Evolutionary conservation across 2,888 invertebrate species (phyloP), one percentile per base, ranked within the genome.

Genomic region (Chloroclysta siterata): DNA sequence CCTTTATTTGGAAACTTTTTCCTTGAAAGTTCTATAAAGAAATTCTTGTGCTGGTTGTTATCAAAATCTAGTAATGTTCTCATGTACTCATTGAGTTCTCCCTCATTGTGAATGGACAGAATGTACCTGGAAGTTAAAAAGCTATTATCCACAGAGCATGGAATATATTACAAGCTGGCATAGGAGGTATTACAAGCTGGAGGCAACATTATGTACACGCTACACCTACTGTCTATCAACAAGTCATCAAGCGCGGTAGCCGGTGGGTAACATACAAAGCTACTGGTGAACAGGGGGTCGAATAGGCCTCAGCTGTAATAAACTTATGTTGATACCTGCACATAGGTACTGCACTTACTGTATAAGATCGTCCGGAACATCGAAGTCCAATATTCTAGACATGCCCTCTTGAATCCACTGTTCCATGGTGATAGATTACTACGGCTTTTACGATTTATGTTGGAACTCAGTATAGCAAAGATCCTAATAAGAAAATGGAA

Each of bases 61-160:
- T 94, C 94, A 67, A 94, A 94, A 83, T 97, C 95, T 0, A 98
- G 80, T 52, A 98, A 89, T 53, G 95, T 96, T 73, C 94, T 94
- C 86, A 97, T 95, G 77, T 97, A 97, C 64, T 97, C 96, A 73
- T 96, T 95, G 53, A 97, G 91, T 76, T 97, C 97, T 63, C 93
- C 89, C 60, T 95, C 94, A 77, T 94, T 94, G 75, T 96, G 94
- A 72, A 98, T 96, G 14, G 95, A 93, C 64, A 95, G 79, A 41
- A 98, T 95, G 73, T 95, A 96, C 41, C 97, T 97, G 82, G 52
- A 90, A 66, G 70, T 66, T 67, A 59, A 28, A 15, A 48, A 44
- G 8, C 14, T 29, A 28, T 48, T 47, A 44, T 2, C 7, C 15
- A 15, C 44, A 14, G 8, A 14, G 7, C 14, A 44, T 7, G 15